Percentiles rank a stretch among this genome's conserved stretches.
Conservation (phyloP, 1,140 invertebrate species). For the Asobara japonica region DNA sequence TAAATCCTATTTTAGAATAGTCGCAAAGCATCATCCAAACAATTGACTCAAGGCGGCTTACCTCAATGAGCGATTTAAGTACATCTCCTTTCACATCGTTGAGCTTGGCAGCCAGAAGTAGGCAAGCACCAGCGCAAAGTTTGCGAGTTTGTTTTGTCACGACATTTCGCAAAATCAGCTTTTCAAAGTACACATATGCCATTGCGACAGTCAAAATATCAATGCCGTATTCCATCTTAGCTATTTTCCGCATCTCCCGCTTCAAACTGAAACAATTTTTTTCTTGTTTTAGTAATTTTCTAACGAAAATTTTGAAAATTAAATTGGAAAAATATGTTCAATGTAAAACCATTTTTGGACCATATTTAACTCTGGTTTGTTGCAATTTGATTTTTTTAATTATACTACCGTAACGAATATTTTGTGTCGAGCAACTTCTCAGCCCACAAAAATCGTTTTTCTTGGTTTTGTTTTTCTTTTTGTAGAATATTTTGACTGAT, state of each 20-base stretch:
- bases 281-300: too few relatives aligned
- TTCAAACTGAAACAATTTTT: constrained; percentile 77
- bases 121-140: constrained; percentile 92
- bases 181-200: constrained; percentile 98
- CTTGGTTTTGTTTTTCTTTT: too few relatives aligned
- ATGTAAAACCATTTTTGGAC: too few relatives aligned
- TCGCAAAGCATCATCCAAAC: not conserved
- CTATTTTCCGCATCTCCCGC: constrained; percentile 94
- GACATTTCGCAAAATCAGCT: constrained; percentile 89
- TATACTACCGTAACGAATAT: too few relatives aligned
- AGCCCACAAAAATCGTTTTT: too few relatives aligned
- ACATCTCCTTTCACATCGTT: constrained; percentile 95
- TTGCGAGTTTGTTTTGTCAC: constrained; percentile 97
- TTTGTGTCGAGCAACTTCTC: too few relatives aligned
- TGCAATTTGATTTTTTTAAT: too few relatives aligned
- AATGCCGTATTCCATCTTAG: constrained; percentile 84
- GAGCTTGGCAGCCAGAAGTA: constrained; percentile 93
- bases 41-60: constrained; percentile 53
- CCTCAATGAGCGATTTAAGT: constrained; percentile 88
- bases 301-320: too few relatives aligned
- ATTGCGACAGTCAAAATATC: constrained; percentile 94
- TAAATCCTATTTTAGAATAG: not conserved
- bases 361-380: too few relatives aligned
- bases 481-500: too few relatives aligned
- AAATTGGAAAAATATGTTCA: too few relatives aligned